These are phyloP conservation scores for Helobdella robusta DNA, from an alignment of 2,888 invertebrate species.

Conservation along the genomic window DNA sequence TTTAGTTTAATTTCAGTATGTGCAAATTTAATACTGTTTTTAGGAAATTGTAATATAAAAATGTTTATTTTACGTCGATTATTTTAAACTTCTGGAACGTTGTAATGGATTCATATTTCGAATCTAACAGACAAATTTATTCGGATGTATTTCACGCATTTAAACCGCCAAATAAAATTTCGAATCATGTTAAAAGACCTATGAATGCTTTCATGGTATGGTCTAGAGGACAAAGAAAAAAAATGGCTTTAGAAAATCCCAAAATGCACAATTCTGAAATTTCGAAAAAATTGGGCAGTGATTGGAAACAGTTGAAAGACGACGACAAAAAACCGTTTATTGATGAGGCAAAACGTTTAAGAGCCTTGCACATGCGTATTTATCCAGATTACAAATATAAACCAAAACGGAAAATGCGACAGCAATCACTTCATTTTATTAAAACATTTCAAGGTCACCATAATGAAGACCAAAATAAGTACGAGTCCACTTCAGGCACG, in stretches of 20 bases:
- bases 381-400: conserved; percentile 22
- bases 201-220: conserved; percentile 26
- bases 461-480: no score
- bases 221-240: conserved; percentile 22
- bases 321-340: conserved; percentile 20
- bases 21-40: no score
- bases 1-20: no score
- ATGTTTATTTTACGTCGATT: no score
- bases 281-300: conserved; percentile 10
- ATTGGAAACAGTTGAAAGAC: conserved; percentile 15
- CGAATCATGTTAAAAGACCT: conserved; percentile 17
- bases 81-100: no score
- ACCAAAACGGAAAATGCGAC: conserved; percentile 12
- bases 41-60: no score
- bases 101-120: no score
- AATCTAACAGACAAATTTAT: neutral
- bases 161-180: conserved; percentile 7
- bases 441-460: no score
- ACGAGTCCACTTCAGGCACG: no score
- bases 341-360: conserved; percentile 18
- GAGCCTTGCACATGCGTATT: conserved; percentile 11
- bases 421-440: no score
- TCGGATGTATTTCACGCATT: neutral
- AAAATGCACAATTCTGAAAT: conserved; percentile 25
- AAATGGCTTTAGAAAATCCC: conserved; percentile 15